Conservation (phyloP, 2,888 invertebrate species). For the Chromoteleia sp. region DNA sequence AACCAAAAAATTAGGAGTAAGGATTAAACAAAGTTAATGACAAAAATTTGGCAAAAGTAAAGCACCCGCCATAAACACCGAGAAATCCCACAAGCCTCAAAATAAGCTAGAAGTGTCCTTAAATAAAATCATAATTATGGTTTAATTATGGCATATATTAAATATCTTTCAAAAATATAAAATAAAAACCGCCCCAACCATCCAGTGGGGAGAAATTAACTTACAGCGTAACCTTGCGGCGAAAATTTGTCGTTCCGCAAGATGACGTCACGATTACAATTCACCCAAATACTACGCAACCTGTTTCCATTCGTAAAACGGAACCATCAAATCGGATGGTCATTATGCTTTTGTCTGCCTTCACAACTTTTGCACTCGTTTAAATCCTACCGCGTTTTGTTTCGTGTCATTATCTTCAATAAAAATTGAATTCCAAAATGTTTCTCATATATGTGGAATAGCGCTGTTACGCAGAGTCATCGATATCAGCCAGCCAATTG, state of each 20-base stretch:
- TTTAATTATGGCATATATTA: background rate
- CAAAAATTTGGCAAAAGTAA: conserved; percentile 37
- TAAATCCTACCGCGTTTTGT: conserved; percentile 34
- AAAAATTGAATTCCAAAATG: conserved; percentile 22
- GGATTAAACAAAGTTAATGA: background rate
- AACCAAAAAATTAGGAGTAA: background rate
- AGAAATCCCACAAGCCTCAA: conserved; percentile 33
- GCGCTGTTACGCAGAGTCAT: conserved; percentile 78
- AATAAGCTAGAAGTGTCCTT: conserved; percentile 24
- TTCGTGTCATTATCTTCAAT: conserved; percentile 32
- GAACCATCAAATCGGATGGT: conserved; percentile 17
- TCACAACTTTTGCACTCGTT: conserved; percentile 72
- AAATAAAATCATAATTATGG: conserved; percentile 7
- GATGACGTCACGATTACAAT: background rate
- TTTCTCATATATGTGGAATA: conserved; percentile 73
- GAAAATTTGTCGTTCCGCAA: conserved; percentile 3
- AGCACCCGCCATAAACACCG: conserved; percentile 46
- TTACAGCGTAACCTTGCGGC: background rate
- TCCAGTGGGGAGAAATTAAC: background rate
- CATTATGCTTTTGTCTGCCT: conserved; percentile 72
- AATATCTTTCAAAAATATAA: background rate
- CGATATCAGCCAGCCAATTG: conserved; percentile 81
- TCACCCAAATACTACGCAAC: conserved; percentile 56
- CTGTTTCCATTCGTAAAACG: conserved; percentile 32
- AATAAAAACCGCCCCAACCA: background rate